Percentiles rank a stretch among this genome's conserved stretches.
Conservation (phyloP, 2,888 invertebrate species). For the Byasa hedistus region DNA sequence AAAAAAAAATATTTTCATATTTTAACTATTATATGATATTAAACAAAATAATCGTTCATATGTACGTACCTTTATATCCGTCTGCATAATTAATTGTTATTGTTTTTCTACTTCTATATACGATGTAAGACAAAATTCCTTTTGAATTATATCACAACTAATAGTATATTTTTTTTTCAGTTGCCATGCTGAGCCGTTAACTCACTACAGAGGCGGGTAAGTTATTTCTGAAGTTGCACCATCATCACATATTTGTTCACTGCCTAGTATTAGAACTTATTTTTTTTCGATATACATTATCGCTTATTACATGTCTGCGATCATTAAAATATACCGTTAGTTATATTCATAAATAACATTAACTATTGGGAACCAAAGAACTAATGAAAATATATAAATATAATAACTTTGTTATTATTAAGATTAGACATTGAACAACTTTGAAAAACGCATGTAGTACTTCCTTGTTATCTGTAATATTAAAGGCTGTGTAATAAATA, state of each 20-base stretch:
- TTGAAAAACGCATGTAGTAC: too few species aligned
- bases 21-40: not conserved
- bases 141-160: conserved; percentile 15
- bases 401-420: too few species aligned
- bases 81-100: conserved; percentile 8
- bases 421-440: too few species aligned
- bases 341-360: too few species aligned
- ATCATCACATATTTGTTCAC: not conserved
- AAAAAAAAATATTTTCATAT: not conserved
- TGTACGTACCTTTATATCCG: conserved; percentile 2
- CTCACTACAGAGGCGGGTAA: conserved; percentile 46
- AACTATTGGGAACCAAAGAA: too few species aligned
- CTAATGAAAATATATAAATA: too few species aligned
- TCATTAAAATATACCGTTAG: too few species aligned
- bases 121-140: conserved; percentile 9
- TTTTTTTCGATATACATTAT: too few species aligned
- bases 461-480: too few species aligned
- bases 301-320: too few species aligned
- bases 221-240: conserved; percentile 11
- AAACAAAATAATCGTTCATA: not conserved
- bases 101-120: conserved; percentile 11
- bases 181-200: conserved; percentile 46
- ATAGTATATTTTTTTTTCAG: conserved; percentile 39
- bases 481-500: too few species aligned
- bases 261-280: not conserved